These are phyloP conservation scores for Drosophila anomelani DNA, from an alignment of 2,888 invertebrate genomes.

Conservation along the genomic window DNA sequence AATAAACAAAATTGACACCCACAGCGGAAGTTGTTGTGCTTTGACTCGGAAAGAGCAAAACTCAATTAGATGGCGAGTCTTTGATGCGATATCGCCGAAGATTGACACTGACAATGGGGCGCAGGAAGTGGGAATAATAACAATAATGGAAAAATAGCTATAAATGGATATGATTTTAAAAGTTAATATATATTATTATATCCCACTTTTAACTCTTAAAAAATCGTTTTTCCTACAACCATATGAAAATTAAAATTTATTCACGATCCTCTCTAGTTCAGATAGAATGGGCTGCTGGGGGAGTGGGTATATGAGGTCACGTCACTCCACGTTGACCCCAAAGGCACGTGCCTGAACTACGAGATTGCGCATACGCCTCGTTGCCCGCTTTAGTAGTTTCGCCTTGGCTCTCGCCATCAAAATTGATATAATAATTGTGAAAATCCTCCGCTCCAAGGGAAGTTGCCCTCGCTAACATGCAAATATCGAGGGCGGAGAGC, in stretches of 20 bases:
- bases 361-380: conserved; percentile 39
- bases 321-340: conserved; percentile 31
- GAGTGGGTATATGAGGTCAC: conserved; percentile 11
- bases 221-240: background rate
- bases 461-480: conserved; percentile 31
- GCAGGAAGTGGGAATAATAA: background rate
- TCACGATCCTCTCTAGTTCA: background rate
- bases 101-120: conserved; percentile 8
- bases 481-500: conserved; percentile 15
- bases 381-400: conserved; percentile 17
- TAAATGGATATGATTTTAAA: background rate
- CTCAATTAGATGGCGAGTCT: conserved; percentile 53
- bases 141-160: background rate
- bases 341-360: conserved; percentile 31
- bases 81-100: conserved; percentile 16
- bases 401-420: conserved; percentile 41
- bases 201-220: background rate
- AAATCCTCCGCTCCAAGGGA: conserved; percentile 26
- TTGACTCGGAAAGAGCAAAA: conserved; percentile 28
- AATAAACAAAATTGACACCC: conserved; percentile 56
- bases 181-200: background rate
- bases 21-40: conserved; percentile 48
- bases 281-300: background rate
- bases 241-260: too few relatives aligned
- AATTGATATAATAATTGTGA: conserved; percentile 53